Conservation (phyloP, 2,113 vertebrate species). For the Apteryx mantelli region DNA sequence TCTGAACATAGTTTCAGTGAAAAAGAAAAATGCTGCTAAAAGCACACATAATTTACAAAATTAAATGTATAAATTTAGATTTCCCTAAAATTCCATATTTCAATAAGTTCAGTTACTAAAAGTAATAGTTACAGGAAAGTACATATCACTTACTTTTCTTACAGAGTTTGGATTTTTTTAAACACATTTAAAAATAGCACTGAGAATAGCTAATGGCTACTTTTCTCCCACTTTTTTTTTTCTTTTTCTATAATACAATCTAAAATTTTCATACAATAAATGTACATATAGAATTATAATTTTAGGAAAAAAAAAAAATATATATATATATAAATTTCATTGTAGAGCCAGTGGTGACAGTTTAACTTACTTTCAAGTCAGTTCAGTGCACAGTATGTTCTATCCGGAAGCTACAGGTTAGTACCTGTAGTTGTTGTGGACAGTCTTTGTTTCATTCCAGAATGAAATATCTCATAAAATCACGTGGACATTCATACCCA, state of each 20-base stretch:
- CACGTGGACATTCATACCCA: background rate
- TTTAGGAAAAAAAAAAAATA: background rate
- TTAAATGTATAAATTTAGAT: background rate
- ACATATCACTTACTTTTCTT: background rate
- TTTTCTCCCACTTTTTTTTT: background rate
- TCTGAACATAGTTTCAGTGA: background rate
- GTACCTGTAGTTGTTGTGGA: background rate
- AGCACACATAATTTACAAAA: background rate
- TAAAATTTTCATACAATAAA: background rate
- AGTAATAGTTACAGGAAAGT: background rate
- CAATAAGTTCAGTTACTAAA: background rate
- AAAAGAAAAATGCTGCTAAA: background rate
- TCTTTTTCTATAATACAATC: background rate
- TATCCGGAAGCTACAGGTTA: background rate
- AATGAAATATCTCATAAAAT: background rate
- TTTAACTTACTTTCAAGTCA: background rate
- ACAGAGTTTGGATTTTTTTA: background rate
- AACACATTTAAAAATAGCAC: background rate
- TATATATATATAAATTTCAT: background rate
- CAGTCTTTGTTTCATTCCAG: background rate
- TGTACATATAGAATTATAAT: background rate
- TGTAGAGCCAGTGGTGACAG: background rate
- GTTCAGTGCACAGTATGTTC: background rate
- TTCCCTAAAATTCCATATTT: background rate
- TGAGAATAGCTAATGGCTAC: background rate